A percentile compares a stretch with the other conserved stretches of the same genome.
Evolutionary conservation across 2,888 invertebrate genomes (phyloP).

Genomic region (Drosophila cognata): DNA sequence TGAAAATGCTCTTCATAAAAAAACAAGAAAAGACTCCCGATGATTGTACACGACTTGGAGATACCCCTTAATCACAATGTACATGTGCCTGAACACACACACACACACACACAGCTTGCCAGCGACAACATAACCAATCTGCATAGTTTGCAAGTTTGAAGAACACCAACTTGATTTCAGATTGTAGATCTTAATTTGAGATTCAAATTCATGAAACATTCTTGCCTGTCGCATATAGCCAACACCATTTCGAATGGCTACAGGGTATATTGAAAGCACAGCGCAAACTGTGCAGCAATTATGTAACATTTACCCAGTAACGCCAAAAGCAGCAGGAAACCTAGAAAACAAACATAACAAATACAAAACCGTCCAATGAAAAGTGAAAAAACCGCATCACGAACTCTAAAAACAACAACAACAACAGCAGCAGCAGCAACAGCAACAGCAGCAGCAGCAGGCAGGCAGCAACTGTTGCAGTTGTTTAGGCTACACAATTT

Average conservation of each 20-base stretch:
- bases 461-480: constrained; percentile 30
- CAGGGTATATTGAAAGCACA: constrained; percentile 6
- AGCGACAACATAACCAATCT: too few species aligned
- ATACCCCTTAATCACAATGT: neutral
- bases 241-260: neutral
- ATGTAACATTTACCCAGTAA: constrained; percentile 84
- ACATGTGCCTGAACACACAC: neutral
- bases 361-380: constrained; percentile 50
- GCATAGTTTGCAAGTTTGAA: too few species aligned
- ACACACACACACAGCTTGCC: neutral
- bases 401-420: constrained; percentile 53
- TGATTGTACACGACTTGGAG: neutral
- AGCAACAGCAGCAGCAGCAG: constrained; percentile 7
- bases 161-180: neutral
- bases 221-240: neutral
- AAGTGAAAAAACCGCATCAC: constrained; percentile 66
- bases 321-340: constrained; percentile 79
- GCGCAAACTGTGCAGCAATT: constrained; percentile 55
- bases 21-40: neutral
- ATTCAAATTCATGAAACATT: neutral
- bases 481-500: constrained; percentile 36
- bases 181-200: neutral
- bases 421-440: constrained; percentile 11
- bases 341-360: constrained; percentile 63
- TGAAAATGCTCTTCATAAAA: constrained; percentile 4